Conservation (phyloP, 2,888 invertebrate genomes). For the Cerceris rybyensis region DNA sequence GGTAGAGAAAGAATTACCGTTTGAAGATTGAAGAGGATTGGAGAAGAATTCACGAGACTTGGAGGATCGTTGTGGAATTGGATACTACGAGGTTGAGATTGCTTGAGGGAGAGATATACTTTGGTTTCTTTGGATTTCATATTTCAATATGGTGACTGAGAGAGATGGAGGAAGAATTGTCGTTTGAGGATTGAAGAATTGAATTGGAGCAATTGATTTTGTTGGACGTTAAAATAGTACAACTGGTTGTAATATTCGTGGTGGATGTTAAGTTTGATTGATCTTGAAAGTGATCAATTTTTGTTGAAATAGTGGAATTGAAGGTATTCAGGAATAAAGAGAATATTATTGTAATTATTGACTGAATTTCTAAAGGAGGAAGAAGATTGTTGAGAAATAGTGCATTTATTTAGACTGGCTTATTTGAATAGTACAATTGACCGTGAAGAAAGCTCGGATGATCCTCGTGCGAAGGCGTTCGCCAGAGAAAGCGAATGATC, state of each 20-base stretch:
- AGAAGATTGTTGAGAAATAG: constrained; percentile 12
- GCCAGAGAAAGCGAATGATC: background rate
- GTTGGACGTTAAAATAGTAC: no score
- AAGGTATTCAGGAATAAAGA: no score
- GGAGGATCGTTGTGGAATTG: no score
- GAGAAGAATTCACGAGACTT: background rate
- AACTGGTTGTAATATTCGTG: no score
- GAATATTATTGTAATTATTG: no score
- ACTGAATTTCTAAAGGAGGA: background rate
- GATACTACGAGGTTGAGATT: no score
- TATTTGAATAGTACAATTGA: constrained; percentile 17
- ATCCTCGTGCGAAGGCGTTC: background rate
- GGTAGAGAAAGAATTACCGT: constrained; percentile 26
- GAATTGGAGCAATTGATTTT: background rate
- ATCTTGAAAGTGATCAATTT: no score
- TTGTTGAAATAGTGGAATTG: no score
- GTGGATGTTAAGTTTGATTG: no score
- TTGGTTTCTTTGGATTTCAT: background rate
- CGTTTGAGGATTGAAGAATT: constrained; percentile 18
- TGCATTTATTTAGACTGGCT: constrained; percentile 47
- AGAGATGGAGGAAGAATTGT: constrained; percentile 23
- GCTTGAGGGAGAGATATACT: no score
- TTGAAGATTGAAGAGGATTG: constrained; percentile 12
- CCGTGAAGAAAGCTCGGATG: background rate
- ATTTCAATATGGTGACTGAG: constrained; percentile 34